These are phyloP conservation scores for Periophthalmus modestus DNA, from an alignment of 2,113 vertebrate species.

Conservation along the genomic window DNA sequence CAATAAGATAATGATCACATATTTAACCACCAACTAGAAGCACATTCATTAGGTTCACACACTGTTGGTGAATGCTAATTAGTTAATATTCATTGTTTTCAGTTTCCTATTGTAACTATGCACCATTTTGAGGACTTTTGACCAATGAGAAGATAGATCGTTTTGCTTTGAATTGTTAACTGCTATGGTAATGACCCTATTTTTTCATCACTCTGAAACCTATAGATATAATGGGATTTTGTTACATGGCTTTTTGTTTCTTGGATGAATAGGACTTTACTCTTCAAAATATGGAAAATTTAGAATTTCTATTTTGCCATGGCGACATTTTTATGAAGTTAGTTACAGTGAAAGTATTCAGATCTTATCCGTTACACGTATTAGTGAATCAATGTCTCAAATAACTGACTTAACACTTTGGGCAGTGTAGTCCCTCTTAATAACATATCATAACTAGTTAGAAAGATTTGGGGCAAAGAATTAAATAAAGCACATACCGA, in stretches of 20 bases:
- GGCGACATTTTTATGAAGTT: no score
- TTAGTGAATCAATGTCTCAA: not conserved
- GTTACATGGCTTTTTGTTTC: no score
- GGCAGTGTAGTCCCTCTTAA: not conserved
- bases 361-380: not conserved
- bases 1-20: not conserved
- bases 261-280: no score
- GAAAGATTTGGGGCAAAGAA: not conserved
- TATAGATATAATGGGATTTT: no score
- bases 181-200: no score
- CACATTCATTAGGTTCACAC: not conserved
- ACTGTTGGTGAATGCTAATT: not conserved
- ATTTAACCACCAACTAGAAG: not conserved
- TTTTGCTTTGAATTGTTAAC: no score
- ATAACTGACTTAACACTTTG: not conserved
- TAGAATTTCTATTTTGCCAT: no score
- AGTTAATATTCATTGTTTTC: not conserved
- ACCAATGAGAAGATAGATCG: no score
- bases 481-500: slow-evolving; percentile 70
- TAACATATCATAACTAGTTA: no score
- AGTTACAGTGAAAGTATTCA: no score
- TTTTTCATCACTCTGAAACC: no score
- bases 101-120: not conserved
- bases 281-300: no score
- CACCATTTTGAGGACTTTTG: not conserved